Evolutionary conservation across 2,797 vertebrate species (phyloP).

Genomic region (Scyliorhinus canicula): DNA sequence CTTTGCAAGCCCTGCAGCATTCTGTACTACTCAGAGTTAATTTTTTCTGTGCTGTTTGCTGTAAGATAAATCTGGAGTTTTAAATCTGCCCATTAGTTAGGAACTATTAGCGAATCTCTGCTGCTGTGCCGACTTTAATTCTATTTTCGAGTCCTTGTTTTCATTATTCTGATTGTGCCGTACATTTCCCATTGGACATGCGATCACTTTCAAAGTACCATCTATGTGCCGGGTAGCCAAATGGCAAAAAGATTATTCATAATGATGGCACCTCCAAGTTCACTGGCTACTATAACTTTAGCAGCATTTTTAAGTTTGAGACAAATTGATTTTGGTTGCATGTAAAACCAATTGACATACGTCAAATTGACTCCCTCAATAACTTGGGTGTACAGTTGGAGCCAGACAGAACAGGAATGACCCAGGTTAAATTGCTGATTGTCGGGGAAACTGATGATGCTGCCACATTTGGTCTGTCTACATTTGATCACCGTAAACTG

Average conservation of each 20-base stretch:
- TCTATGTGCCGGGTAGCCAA: neutral
- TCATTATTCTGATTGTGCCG: neutral
- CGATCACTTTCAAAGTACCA: neutral
- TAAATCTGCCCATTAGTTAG: neutral
- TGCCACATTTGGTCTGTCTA: neutral
- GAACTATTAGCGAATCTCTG: neutral
- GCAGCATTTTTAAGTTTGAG: neutral
- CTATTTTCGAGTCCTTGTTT: neutral
- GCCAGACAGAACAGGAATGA: neutral
- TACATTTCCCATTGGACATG: neutral
- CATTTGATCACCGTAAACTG: neutral
- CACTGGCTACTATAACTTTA: neutral
- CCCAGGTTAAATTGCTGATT: neutral
- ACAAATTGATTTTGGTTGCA: neutral
- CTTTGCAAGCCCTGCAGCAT: neutral
- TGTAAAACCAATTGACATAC: neutral
- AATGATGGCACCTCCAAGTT: neutral
- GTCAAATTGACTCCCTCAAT: neutral
- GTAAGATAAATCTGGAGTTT: neutral
- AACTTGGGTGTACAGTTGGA: neutral
- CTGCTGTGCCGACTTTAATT: neutral
- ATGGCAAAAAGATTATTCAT: neutral
- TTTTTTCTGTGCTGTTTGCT: neutral
- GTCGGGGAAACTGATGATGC: neutral
- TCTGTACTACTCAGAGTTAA: neutral